Percentiles rank a stretch among this genome's conserved stretches.
Evolutionary conservation across 2,888 invertebrate species (phyloP).

Genomic region (Apamea epomidion): DNA sequence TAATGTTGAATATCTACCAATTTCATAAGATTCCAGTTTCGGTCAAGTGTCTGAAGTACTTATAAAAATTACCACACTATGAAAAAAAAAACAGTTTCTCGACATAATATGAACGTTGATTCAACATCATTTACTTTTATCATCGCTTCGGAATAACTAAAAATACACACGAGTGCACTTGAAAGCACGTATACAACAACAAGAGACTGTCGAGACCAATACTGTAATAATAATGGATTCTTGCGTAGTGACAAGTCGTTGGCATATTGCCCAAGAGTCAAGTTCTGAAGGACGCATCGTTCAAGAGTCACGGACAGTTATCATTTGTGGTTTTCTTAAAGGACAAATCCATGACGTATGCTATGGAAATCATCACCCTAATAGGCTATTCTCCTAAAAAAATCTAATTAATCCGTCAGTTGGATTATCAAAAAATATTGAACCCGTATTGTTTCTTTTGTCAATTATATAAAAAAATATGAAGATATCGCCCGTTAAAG

Average conservation of each 20-base stretch:
- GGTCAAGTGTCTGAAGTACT: background rate
- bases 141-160: background rate
- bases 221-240: conserved; percentile 36
- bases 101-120: background rate
- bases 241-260: conserved; percentile 35
- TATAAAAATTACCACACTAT: background rate
- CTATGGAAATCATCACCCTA: background rate
- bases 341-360: background rate
- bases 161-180: conserved; percentile 29
- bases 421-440: no score
- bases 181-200: conserved; percentile 37
- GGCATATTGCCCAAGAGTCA: conserved; percentile 42
- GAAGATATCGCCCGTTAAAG: no score
- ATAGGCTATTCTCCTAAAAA: no score
- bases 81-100: background rate
- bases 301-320: conserved; percentile 8
- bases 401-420: no score
- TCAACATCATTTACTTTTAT: background rate
- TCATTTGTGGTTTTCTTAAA: background rate
- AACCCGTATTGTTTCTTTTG: no score
- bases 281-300: conserved; percentile 2
- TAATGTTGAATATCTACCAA: background rate
- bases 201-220: background rate
- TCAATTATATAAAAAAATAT: no score
- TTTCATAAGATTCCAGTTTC: background rate